Conservation (phyloP, 2,797 vertebrate genomes). For the Luscinia megarhynchos region DNA sequence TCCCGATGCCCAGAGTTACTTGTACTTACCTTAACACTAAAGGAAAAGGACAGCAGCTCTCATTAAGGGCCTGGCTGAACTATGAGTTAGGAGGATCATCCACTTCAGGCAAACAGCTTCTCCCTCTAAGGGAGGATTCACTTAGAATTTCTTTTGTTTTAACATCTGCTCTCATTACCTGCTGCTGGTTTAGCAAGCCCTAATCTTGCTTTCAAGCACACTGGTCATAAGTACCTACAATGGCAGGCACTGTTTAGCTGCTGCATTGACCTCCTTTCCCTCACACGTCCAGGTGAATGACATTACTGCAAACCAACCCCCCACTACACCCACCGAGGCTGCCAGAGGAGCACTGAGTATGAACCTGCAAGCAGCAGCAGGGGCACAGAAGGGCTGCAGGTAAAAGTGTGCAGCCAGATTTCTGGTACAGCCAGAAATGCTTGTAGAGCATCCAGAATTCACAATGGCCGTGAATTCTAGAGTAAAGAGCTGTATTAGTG, state of each 20-base stretch:
- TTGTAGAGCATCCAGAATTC: neutral
- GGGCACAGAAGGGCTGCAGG: neutral
- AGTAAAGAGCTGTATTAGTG: neutral
- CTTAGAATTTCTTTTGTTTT: neutral
- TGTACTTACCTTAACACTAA: neutral
- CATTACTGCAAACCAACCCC: neutral
- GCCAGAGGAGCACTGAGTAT: accelerated
- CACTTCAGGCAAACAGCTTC: neutral
- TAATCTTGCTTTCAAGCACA: accelerated
- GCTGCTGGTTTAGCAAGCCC: neutral
- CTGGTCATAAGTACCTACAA: neutral
- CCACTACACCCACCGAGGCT: accelerated
- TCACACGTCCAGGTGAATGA: accelerated
- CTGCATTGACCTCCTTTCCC: neutral
- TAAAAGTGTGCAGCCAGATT: accelerated
- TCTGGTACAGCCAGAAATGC: accelerated
- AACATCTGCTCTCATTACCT: neutral
- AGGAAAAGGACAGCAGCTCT: neutral
- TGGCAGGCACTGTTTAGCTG: accelerated
- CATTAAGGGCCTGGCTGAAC: neutral
- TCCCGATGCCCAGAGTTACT: neutral
- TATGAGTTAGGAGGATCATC: neutral
- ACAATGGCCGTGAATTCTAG: accelerated
- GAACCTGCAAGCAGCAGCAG: neutral
- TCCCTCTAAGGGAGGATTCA: neutral